phyloP scores from a whole-genome alignment of 2,113 vertebrate species.

The Poeciliopsis retropinna region DNA sequence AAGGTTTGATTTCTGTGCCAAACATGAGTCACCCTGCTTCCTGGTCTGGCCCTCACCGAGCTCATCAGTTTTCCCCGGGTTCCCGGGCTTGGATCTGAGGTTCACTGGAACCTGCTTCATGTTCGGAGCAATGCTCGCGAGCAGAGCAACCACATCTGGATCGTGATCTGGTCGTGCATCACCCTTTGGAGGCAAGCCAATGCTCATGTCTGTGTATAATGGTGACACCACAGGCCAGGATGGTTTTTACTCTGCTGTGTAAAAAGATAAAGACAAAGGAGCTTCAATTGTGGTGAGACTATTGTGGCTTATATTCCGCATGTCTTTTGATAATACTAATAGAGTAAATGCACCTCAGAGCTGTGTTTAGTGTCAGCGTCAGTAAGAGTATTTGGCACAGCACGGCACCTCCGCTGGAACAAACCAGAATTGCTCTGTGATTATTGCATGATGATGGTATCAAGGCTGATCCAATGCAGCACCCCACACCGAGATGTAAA shows the following conservation, averaged over 20 bases:
- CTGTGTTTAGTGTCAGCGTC: constrained; percentile 35
- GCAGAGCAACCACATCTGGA: constrained; percentile 74
- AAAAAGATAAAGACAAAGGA: constrained; percentile 10
- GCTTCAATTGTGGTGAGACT: constrained; percentile 19
- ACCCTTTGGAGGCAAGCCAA: constrained; percentile 67
- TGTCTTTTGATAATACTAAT: constrained; percentile 12
- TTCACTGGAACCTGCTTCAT: constrained; percentile 55
- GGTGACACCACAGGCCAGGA: constrained; percentile 54
- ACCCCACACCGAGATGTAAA: constrained; percentile 64
- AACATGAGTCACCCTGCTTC: constrained; percentile 69
- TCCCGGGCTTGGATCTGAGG: constrained; percentile 49
- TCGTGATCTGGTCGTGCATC: constrained; percentile 61
- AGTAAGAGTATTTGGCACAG: constrained; percentile 21
- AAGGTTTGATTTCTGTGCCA: constrained; percentile 53
- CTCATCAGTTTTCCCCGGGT: constrained; percentile 65
- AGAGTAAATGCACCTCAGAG: constrained; percentile 20
- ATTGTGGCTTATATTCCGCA: constrained; percentile 15
- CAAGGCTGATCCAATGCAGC: constrained; percentile 60
- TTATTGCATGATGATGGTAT: constrained; percentile 63
- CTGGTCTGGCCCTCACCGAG: constrained; percentile 57
- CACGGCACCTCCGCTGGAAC: not conserved
- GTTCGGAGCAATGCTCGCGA: constrained; percentile 50
- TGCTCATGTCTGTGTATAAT: constrained; percentile 46
- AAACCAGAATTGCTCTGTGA: constrained; percentile 46
- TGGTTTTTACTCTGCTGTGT: constrained; percentile 18